phyloP scores from a whole-genome alignment of 2,888 invertebrate genomes.

The Agonopterix subpropinquella region DNA sequence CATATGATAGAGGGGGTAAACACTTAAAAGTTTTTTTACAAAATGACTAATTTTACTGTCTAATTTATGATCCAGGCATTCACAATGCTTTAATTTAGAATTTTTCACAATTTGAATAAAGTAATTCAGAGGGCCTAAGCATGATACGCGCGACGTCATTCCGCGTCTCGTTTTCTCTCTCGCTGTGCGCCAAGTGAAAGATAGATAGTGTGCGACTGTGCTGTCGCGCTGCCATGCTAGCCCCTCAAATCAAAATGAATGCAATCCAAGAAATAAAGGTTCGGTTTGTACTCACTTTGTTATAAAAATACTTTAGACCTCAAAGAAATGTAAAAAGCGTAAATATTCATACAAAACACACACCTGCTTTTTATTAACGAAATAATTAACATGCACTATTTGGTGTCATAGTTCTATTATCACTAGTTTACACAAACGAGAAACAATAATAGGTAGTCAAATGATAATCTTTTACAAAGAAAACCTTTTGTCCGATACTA shows the following conservation, averaged over 20 bases:
- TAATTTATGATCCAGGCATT: conserved; percentile 49
- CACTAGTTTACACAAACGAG: too few species aligned
- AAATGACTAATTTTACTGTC: conserved; percentile 35
- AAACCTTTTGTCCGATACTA: too few species aligned
- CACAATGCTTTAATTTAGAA: conserved; percentile 47
- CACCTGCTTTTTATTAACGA: conserved; percentile 14
- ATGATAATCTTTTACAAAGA: too few species aligned
- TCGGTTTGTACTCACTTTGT: conserved; percentile 50
- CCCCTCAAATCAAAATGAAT: conserved; percentile 42
- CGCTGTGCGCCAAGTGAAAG: too few species aligned
- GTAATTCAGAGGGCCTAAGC: not conserved
- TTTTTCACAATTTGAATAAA: conserved; percentile 28
- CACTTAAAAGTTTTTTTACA: conserved; percentile 40
- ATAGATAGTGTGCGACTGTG: too few species aligned
- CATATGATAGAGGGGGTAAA: conserved; percentile 31
- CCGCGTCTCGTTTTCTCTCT: too few species aligned
- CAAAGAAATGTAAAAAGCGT: conserved; percentile 46
- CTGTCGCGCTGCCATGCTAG: too few species aligned
- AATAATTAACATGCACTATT: conserved; percentile 1
- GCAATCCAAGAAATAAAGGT: conserved; percentile 23
- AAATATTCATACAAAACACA: conserved; percentile 13
- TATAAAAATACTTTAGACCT: conserved; percentile 21
- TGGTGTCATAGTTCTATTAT: too few species aligned
- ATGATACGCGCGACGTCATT: too few species aligned
- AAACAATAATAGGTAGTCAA: too few species aligned